A percentile compares a stretch with the other conserved stretches of the same genome.
Conservation (phyloP, 2,888 invertebrate species). For the Drosophila parthenogenetica region DNA sequence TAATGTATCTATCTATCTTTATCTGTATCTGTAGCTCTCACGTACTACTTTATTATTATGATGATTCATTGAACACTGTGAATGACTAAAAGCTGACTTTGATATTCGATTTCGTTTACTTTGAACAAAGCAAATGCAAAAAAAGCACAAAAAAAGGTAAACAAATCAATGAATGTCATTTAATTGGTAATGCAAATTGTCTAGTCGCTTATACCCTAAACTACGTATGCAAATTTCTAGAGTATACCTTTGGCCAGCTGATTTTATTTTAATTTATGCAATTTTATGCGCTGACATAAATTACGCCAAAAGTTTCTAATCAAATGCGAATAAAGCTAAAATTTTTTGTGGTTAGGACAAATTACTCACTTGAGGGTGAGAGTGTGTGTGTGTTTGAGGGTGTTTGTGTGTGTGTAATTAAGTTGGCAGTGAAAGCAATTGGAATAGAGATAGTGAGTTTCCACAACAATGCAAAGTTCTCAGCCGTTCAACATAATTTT, state of each 20-base stretch:
- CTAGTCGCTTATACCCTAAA: neutral
- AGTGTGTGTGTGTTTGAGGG: constrained; percentile 9
- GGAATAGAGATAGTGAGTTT: constrained; percentile 12
- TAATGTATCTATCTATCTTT: constrained; percentile 12
- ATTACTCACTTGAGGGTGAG: constrained; percentile 35
- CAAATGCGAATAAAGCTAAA: constrained; percentile 17
- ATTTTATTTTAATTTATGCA: constrained; percentile 47
- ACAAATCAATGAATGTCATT: constrained; percentile 28
- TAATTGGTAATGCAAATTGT: constrained; percentile 2
- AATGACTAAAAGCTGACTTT: constrained; percentile 45
- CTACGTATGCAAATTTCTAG: neutral
- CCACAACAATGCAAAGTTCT: constrained; percentile 40
- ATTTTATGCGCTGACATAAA: constrained; percentile 48
- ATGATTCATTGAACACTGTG: constrained; percentile 59
- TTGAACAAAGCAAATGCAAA: constrained; percentile 2
- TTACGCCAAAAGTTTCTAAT: constrained; percentile 31
- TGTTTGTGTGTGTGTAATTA: constrained; percentile 32
- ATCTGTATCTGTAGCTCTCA: constrained; percentile 31
- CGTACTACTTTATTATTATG: constrained; percentile 23
- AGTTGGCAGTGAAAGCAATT: constrained; percentile 49
- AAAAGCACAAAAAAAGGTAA: constrained; percentile 13
- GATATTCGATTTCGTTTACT: constrained; percentile 11
- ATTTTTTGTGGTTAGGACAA: constrained; percentile 10
- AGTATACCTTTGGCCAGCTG: constrained; percentile 12
- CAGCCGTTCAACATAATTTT: constrained; percentile 21